Evolutionary conservation across 2,888 invertebrate genomes (phyloP).

Genomic region (Clusia tigrina): DNA sequence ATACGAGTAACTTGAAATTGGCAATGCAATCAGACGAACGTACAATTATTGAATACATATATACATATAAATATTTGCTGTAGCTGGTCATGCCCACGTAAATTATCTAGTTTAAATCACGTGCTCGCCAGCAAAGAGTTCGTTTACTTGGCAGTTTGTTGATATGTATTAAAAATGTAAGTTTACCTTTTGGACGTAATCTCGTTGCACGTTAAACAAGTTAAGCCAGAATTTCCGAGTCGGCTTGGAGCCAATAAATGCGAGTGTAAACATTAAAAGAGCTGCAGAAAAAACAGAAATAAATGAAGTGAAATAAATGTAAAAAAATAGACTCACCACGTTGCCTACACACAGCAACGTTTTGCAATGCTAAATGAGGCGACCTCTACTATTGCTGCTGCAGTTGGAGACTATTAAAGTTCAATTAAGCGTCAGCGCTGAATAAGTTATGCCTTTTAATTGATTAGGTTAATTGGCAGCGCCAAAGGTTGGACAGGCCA

Average conservation of each 20-base stretch:
- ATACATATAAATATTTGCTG: no score
- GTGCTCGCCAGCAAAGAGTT: not conserved
- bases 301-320: not conserved
- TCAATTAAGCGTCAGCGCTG: conserved; percentile 1
- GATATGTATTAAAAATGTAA: not conserved
- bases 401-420: not conserved
- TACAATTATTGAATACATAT: no score
- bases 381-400: not conserved
- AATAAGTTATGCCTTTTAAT: not conserved
- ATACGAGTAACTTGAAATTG: not conserved
- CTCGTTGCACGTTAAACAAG: not conserved
- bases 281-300: not conserved
- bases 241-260: not conserved
- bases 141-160: not conserved
- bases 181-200: not conserved
- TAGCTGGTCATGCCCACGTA: conserved; percentile 8
- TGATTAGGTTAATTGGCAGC: conserved; percentile 8
- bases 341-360: not conserved
- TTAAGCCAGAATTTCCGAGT: not conserved
- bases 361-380: not conserved
- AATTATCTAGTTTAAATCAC: not conserved
- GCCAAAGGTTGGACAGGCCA: not conserved
- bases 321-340: not conserved
- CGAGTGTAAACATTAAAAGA: not conserved
- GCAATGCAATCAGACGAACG: not conserved